phyloP scores from a whole-genome alignment of 1,140 invertebrate genomes.

The honey bee (Apis mellifera) region DNA sequence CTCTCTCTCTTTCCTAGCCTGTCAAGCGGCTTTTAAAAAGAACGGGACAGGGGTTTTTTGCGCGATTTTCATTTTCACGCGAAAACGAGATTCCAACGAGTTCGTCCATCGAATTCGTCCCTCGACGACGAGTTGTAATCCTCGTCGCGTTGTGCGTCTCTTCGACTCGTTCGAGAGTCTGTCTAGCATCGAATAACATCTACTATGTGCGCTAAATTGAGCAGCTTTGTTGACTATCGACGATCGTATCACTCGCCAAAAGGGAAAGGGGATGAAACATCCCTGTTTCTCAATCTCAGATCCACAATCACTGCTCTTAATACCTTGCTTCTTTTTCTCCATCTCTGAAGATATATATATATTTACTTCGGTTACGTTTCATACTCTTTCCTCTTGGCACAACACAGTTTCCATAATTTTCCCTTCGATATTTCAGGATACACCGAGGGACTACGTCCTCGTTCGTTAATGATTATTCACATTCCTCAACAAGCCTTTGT shows the following conservation, averaged over 20 bases:
- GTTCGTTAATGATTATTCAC: background rate
- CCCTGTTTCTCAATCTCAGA: too few species aligned
- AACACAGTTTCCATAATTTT: too few species aligned
- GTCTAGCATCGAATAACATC: background rate
- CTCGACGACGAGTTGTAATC: background rate
- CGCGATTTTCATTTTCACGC: background rate
- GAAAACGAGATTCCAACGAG: background rate
- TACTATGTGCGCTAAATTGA: slow-evolving; percentile 32
- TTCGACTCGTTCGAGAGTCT: background rate
- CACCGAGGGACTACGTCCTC: slow-evolving; percentile 55
- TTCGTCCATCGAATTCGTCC: background rate
- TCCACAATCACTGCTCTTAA: too few species aligned
- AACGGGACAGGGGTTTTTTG: slow-evolving; percentile 30
- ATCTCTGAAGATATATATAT: background rate
- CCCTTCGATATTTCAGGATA: background rate
- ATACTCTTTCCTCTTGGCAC: background rate
- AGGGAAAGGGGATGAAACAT: slow-evolving; percentile 5
- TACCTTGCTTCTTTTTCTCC: background rate
- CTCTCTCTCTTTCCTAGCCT: background rate
- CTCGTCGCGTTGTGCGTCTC: slow-evolving; percentile 22
- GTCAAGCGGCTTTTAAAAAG: background rate
- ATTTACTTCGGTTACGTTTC: background rate
- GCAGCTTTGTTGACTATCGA: background rate
- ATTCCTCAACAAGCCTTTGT: background rate
- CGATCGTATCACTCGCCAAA: background rate